Evolutionary conservation across 1,140 invertebrate genomes (phyloP).

Genomic region (Drepana arcuata): DNA sequence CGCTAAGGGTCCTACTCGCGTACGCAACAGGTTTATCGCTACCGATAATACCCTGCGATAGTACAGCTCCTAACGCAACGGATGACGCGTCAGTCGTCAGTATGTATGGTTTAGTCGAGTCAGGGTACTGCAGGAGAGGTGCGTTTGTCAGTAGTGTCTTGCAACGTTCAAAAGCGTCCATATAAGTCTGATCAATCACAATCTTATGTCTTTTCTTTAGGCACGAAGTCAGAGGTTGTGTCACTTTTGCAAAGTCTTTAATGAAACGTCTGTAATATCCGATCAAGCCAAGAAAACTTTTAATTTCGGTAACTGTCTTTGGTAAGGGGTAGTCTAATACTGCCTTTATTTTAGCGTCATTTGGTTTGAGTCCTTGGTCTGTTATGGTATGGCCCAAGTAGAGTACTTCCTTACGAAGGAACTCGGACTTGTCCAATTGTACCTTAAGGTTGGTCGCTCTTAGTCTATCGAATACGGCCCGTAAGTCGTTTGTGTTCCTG

Average conservation of each 20-base stretch:
- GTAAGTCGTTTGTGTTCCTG: conserved; percentile 9
- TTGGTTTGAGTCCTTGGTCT: conserved; percentile 10
- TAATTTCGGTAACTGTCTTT: conserved; percentile 9
- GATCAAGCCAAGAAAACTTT: conserved; percentile 29
- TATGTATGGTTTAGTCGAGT: conserved; percentile 16
- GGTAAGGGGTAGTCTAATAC: conserved; percentile 12
- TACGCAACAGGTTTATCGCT: conserved; percentile 18
- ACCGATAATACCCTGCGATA: conserved; percentile 14
- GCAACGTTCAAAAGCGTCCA: conserved; percentile 17
- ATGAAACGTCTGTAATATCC: conserved; percentile 38
- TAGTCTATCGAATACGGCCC: conserved; percentile 6
- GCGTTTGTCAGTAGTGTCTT: conserved; percentile 18
- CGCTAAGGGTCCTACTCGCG: conserved; percentile 12
- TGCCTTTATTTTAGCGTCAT: conserved; percentile 13
- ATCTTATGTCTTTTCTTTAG: conserved; percentile 16
- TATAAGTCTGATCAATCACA: conserved; percentile 9
- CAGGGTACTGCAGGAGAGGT: conserved; percentile 17
- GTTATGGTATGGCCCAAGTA: conserved; percentile 13
- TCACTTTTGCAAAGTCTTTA: conserved; percentile 17
- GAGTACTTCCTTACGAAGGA: conserved; percentile 5
- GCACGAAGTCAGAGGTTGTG: conserved; percentile 21
- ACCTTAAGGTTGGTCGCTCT: conserved; percentile 7
- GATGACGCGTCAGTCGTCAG: conserved; percentile 20
- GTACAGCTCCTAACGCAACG: conserved; percentile 12
- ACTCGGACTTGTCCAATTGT: conserved; percentile 9